Evolutionary conservation across 2,888 invertebrate genomes (phyloP).

Genomic region (Ferrisia virgata): DNA sequence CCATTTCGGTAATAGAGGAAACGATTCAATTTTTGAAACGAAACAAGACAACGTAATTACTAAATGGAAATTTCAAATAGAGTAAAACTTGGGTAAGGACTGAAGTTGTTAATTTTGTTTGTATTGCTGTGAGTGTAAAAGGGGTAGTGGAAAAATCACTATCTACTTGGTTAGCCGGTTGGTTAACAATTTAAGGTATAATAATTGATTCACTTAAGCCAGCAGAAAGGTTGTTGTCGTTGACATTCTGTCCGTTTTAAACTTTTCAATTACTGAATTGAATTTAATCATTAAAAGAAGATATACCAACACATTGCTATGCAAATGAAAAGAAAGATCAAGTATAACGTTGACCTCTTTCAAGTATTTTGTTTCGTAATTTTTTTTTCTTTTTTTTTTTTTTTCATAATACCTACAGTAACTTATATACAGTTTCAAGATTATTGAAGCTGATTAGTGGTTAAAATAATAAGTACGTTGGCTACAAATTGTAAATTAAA

Average conservation of each 20-base stretch:
- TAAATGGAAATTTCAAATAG: conserved; percentile 7
- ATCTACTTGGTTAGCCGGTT: neutral
- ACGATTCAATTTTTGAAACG: neutral
- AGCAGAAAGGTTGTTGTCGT: neutral
- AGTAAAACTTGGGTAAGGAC: neutral
- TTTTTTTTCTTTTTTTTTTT: no score
- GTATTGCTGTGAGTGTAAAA: neutral
- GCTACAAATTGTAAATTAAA: neutral
- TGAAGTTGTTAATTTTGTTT: neutral
- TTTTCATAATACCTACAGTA: no score
- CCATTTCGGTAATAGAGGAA: neutral
- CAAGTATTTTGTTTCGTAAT: no score
- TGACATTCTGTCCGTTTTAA: neutral
- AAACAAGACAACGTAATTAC: neutral
- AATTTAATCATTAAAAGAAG: neutral
- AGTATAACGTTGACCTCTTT: no score
- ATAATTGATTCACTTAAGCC: neutral
- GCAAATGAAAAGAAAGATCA: neutral
- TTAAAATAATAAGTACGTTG: no score
- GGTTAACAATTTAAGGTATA: neutral
- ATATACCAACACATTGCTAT: neutral
- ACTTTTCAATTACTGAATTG: neutral
- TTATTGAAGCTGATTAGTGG: no score
- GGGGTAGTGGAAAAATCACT: neutral
- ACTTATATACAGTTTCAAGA: no score